Evolutionary conservation across 2,888 invertebrate species (phyloP), one percentile per base, ranked within the genome.

Genomic region (Agrotis ipsilon): DNA sequence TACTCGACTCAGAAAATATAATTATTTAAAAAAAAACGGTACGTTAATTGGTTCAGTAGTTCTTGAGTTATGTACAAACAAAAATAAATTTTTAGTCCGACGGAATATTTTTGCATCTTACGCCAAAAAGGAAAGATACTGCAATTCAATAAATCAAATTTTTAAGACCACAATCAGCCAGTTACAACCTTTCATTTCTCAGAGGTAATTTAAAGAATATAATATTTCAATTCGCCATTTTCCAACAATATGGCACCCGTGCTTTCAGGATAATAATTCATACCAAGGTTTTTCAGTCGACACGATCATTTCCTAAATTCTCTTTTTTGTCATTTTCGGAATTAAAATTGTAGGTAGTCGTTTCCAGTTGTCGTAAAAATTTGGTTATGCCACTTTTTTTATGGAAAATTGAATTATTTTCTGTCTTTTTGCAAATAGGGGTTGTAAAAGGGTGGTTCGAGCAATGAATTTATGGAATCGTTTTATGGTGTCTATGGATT

Each of bases 261-360:
- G 72, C 66, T 78, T 55, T 59, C 54, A 46, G 49, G n/a, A 69
- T 65, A 74, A 86, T 84, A 85, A 79, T 69, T 85, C 85, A 84
- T 60, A 19, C 68, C 60, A 65, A 67, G 75, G 72, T 75, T 78
- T 76, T 69, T 65, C 43, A 52, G 43, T 55, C 52, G 85, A 85
- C 85, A 77, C 69, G 72, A 83, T 81, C 75, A 83, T 83, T 84
- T 86, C 83, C 85, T 68, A 67, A 73, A 76, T 80, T 70, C 70
- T 55, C 73, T 64, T 85, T 83, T 83, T 70, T 76, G 73, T 70
- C 84, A n/a, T 27, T 64, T 74, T 72, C 60, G 32, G 81, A 81
- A 86, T 86, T 82, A 86, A 85, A 85, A 86, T 75, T 61, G 68
- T 66, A 77, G 27, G 54, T 59, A 67, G 62, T 74, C 75, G 68